These are phyloP conservation scores for Nomada lathburiana DNA, from an alignment of 2,888 invertebrate genomes.

Conservation along the genomic window DNA sequence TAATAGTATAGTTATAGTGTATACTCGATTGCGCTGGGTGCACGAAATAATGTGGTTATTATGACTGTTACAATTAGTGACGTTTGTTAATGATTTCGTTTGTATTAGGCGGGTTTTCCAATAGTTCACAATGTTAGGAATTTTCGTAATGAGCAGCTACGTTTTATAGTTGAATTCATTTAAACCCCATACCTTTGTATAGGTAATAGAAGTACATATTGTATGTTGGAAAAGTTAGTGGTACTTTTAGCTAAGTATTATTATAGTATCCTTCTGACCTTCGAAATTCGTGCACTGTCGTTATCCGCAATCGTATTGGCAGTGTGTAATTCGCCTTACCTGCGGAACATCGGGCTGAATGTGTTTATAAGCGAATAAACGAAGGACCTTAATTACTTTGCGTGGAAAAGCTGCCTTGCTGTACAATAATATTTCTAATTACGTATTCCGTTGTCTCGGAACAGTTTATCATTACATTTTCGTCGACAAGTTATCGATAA, in stretches of 20 bases:
- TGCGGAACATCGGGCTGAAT: conserved; percentile 7
- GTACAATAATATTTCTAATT: not conserved
- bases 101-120: not conserved
- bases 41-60: not conserved
- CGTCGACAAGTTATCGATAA: not conserved
- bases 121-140: not conserved
- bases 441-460: not conserved
- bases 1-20: not conserved
- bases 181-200: too few relatives aligned
- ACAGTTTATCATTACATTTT: not conserved
- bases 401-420: not conserved
- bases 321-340: not conserved
- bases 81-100: not conserved
- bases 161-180: not conserved
- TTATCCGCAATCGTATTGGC: not conserved
- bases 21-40: not conserved
- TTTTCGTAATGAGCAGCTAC: too few relatives aligned
- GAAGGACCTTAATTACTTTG: not conserved
- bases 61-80: not conserved
- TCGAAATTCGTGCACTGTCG: conserved; percentile 11
- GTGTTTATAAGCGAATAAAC: not conserved
- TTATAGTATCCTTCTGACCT: not conserved
- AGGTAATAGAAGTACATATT: not conserved
- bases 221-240: not conserved
- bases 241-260: not conserved